Evolutionary conservation across 2,888 invertebrate species (phyloP).

Genomic region (Aphrophora alni): DNA sequence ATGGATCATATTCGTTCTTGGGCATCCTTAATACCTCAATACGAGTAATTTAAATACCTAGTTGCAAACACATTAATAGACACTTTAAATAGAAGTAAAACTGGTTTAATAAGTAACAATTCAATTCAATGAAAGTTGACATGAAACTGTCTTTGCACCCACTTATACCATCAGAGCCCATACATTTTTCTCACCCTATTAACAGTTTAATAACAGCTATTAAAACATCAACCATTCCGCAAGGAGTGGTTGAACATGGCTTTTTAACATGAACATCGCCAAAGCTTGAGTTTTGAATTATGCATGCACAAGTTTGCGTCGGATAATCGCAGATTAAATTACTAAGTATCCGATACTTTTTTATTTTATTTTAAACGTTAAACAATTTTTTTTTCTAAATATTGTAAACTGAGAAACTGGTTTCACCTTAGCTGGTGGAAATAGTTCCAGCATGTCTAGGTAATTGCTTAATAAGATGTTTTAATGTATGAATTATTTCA

Average conservation of each 20-base stretch:
- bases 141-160: background rate
- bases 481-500: background rate
- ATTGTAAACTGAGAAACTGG: background rate
- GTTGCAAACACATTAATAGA: too few species aligned
- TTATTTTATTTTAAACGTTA: background rate
- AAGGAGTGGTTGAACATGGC: too few species aligned
- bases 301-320: background rate
- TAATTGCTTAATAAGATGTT: background rate
- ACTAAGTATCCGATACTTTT: background rate
- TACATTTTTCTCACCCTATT: background rate
- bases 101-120: too few species aligned
- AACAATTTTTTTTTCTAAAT: background rate
- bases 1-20: too few species aligned
- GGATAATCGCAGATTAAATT: constrained; percentile 1
- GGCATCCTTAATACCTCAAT: too few species aligned
- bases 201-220: background rate
- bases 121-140: too few species aligned
- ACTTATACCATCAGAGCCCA: background rate
- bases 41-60: too few species aligned
- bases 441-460: background rate
- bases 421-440: background rate
- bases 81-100: too few species aligned
- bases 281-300: background rate
- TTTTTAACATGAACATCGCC: background rate
- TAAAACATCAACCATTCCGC: background rate